These are phyloP conservation scores for Crotophaga sulcirostris DNA, from an alignment of 2,113 vertebrate species.

Conservation along the genomic window DNA sequence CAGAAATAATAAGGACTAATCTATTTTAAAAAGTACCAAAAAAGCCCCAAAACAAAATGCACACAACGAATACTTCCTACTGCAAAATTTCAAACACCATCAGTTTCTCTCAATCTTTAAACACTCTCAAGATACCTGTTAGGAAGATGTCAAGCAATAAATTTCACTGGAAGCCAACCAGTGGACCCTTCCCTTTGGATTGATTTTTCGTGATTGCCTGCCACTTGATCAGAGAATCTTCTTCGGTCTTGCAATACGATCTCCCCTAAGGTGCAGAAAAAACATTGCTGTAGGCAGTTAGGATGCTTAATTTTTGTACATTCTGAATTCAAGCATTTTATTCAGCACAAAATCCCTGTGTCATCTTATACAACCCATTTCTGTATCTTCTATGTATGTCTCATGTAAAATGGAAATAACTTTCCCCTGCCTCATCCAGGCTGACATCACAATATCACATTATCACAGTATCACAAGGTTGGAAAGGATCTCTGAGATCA, in stretches of 20 bases:
- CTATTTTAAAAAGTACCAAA: not conserved
- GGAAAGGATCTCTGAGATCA: no score
- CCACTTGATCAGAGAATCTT: not conserved
- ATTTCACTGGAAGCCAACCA: not conserved
- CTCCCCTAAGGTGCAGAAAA: not conserved
- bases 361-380: not conserved
- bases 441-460: no score
- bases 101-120: not conserved
- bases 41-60: not conserved
- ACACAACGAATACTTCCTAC: not conserved
- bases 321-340: not conserved
- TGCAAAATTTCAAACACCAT: not conserved
- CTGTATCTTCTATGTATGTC: accelerated
- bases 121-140: not conserved
- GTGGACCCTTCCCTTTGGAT: not conserved
- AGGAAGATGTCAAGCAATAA: not conserved
- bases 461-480: no score
- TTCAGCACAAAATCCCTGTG: not conserved
- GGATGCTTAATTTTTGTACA: not conserved
- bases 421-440: not conserved
- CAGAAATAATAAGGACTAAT: not conserved
- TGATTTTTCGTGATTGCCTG: not conserved
- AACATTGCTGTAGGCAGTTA: not conserved
- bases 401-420: not conserved
- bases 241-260: not conserved